phyloP scores from a whole-genome alignment of 2,888 invertebrate genomes.

The Oscheius sp. region DNA sequence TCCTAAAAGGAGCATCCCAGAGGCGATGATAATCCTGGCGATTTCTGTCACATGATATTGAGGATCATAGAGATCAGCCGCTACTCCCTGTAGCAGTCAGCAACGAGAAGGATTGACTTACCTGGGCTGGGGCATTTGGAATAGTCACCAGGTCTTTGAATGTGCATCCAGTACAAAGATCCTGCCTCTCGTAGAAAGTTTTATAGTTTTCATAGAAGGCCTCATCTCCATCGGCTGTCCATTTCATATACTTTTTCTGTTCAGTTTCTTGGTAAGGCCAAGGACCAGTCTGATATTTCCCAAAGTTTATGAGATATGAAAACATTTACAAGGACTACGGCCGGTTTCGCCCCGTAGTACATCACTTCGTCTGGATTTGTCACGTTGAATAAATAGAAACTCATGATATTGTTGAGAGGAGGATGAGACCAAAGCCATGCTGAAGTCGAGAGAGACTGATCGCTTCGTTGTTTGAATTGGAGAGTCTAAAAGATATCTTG shows the following conservation, averaged over 20 bases:
- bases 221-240: conserved; percentile 41
- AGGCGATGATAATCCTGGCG: conserved; percentile 40
- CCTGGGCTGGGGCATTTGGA: conserved; percentile 58
- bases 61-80: conserved; percentile 55
- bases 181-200: conserved; percentile 40
- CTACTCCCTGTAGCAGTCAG: conserved; percentile 47
- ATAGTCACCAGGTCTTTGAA: conserved; percentile 52
- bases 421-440: conserved; percentile 42
- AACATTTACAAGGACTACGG: conserved; percentile 40
- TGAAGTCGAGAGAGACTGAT: conserved; percentile 38
- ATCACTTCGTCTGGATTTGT: conserved; percentile 58
- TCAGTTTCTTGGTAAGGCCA: conserved; percentile 55
- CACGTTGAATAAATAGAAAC: conserved; percentile 61
- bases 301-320: background rate
- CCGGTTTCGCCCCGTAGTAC: conserved; percentile 50
- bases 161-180: conserved; percentile 51
- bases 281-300: background rate
- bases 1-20: conserved; percentile 44
- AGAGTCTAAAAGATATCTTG: conserved; percentile 33
- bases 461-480: conserved; percentile 29
- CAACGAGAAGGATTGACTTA: conserved; percentile 15
- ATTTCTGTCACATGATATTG: conserved; percentile 44
- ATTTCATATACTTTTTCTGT: conserved; percentile 57
- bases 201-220: conserved; percentile 65
- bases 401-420: conserved; percentile 42